These are phyloP conservation scores for Gambelia wislizenii DNA, from an alignment of 2,797 vertebrate species.

Conservation along the genomic window DNA sequence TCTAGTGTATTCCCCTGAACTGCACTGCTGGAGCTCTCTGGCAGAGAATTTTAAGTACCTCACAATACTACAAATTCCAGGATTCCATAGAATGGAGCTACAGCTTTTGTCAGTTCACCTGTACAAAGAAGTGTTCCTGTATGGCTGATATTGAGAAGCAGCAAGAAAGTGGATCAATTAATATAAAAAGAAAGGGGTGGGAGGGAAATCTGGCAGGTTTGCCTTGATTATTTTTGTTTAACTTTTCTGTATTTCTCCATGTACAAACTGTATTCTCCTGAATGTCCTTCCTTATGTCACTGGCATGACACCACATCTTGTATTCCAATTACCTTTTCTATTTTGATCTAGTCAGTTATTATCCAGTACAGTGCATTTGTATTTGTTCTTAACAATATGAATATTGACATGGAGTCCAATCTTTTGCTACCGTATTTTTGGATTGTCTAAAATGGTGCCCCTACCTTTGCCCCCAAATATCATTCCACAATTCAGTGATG, in stretches of 20 bases:
- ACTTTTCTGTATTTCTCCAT: neutral
- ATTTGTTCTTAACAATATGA: neutral
- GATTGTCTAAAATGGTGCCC: neutral
- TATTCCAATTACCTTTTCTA: slow-evolving; percentile 19
- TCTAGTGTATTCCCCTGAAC: too few species aligned
- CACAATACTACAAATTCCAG: too few species aligned
- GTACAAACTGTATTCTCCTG: slow-evolving; percentile 18
- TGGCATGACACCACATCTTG: neutral
- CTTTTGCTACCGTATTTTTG: neutral
- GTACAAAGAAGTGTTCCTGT: neutral
- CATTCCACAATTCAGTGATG: neutral
- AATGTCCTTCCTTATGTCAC: neutral
- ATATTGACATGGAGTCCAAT: neutral
- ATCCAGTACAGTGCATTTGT: neutral
- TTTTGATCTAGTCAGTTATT: slow-evolving; percentile 14
- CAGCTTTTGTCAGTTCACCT: neutral
- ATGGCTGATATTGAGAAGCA: neutral
- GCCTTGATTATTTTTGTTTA: slow-evolving; percentile 5
- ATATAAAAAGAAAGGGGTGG: neutral
- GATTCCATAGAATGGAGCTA: too few species aligned
- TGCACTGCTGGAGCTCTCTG: too few species aligned
- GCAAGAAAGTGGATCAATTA: neutral
- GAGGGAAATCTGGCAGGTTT: slow-evolving; percentile 4
- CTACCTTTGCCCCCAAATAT: neutral
- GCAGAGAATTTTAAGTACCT: too few species aligned